phyloP scores from a whole-genome alignment of 2,888 invertebrate species.

The Onchidella celtica region DNA sequence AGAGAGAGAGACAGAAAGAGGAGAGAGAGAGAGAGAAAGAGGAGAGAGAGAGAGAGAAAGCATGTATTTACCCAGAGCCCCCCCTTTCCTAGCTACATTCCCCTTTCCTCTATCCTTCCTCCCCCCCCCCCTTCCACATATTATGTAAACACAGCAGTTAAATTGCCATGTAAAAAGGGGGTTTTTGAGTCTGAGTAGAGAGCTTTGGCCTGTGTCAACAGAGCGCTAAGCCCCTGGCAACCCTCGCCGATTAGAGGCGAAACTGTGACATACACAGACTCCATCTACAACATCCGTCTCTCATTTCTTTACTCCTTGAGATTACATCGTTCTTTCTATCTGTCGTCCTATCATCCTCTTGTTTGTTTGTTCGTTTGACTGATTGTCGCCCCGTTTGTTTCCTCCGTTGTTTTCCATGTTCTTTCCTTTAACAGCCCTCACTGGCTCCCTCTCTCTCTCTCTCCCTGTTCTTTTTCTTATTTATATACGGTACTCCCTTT shows the following conservation, averaged over 20 bases:
- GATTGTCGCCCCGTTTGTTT: background rate
- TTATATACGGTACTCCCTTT: no score
- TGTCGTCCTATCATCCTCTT: background rate
- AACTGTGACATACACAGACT: no score
- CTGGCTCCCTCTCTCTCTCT: background rate
- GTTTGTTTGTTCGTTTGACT: background rate
- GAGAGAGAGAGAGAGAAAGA: no score
- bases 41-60: no score
- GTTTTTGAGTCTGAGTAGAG: no score
- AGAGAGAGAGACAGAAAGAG: constrained; percentile 9
- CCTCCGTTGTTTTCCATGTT: no score
- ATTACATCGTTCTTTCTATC: background rate
- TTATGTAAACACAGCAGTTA: no score
- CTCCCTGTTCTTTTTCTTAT: no score
- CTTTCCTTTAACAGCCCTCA: background rate
- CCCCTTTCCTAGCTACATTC: background rate
- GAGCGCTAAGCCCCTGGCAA: no score
- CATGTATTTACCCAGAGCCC: background rate
- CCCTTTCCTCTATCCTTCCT: background rate
- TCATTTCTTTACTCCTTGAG: background rate
- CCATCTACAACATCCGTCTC: background rate
- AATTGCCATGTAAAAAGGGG: no score
- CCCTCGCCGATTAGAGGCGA: no score
- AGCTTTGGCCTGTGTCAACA: no score
- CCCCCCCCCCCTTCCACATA: background rate